These are phyloP conservation scores for Amblyjoppa proteus DNA, from an alignment of 2,888 invertebrate genomes.

Conservation along the genomic window DNA sequence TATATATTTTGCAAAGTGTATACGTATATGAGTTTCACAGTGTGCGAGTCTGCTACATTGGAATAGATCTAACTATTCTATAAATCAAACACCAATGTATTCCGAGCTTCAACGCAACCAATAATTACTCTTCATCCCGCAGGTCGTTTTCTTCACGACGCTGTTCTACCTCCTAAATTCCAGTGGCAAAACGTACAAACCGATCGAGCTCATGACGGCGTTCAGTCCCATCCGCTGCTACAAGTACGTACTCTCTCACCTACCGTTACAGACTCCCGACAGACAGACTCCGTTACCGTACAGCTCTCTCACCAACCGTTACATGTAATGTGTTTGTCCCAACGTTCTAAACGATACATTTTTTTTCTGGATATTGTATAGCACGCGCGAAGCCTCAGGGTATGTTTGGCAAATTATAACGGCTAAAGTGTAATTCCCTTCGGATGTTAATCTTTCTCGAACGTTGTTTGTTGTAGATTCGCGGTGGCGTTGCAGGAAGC, in stretches of 20 bases:
- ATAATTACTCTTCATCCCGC: conserved; percentile 70
- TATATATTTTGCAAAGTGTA: conserved; percentile 62
- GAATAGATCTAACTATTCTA: too few species aligned
- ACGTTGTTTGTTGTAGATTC: conserved; percentile 86
- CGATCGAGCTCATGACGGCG: conserved; percentile 94
- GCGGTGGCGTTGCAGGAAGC: conserved; percentile 94
- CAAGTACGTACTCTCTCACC: conserved; percentile 79
- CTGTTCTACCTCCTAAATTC: conserved; percentile 97
- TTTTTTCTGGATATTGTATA: conserved; percentile 65
- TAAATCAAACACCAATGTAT: not conserved
- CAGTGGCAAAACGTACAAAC: conserved; percentile 95
- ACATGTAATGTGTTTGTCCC: not conserved
- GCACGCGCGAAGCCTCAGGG: conserved; percentile 75
- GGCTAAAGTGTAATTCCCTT: not conserved
- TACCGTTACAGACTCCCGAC: too few species aligned
- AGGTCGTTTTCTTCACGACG: conserved; percentile 99
- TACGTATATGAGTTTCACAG: too few species aligned
- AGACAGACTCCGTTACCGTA: too few species aligned
- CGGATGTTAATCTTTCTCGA: conserved; percentile 7
- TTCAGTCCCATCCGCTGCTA: conserved; percentile 92
- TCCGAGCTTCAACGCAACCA: conserved; percentile 10
- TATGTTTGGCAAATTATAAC: conserved; percentile 69
- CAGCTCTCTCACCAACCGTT: not conserved
- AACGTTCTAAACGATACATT: conserved; percentile 43
- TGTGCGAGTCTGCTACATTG: not conserved